Base-by-base conservation (phyloP, 2,113 vertebrate genomes). In the Callionymus lyra region DNA sequence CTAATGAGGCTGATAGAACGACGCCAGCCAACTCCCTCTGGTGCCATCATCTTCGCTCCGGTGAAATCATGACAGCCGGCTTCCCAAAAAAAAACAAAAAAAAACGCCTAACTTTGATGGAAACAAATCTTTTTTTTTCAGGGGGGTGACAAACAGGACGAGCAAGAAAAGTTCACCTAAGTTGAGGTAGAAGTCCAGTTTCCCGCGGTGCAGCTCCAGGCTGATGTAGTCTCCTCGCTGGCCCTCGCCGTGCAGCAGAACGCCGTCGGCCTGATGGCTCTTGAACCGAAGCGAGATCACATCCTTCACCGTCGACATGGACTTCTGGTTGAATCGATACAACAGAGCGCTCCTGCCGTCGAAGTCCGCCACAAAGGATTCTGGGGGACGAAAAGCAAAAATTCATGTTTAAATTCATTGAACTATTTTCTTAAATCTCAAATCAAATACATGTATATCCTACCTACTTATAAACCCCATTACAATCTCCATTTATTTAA, bases 311-410 rank as follows among this genome's bases (percentile, higher is more conserved):
- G 94, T 99, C 21, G 91, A 94, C 90, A 93, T 94, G 51, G 92
- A 84, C 67, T 99, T 99, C 82, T 99, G 94, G 80, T 93, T 97
- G 72, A 99, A 98, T 78, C 94, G 91, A 60, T 99, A 99, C n/a
- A 97, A 86, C 53, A 99, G 81, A 0, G 93, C 94, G 68, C 93
- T 99, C 62, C 91, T 83, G 78, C 93, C 93, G 36, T 98, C 90
- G 35, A 99, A 99, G 75, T 97, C 93, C 1, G 91, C 93, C 50
- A 94, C 77, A 4, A 91, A 90, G 0, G 93, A 99, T 80, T 96
- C 95, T 94, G 18, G 2, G 47, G 46, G 14, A 40, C n/a, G 16
- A n/a, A 12, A 8, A 3, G 13, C 4, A 34, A 16, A 45, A n/a
- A n/a, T 2, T 15, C 18, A 42, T 5, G 4, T 27, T 42, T 15